A percentile compares a stretch with the other conserved stretches of the same genome.
Evolutionary conservation across 1,140 invertebrate species (phyloP).

Genomic region (Lutraria rhynchaena): DNA sequence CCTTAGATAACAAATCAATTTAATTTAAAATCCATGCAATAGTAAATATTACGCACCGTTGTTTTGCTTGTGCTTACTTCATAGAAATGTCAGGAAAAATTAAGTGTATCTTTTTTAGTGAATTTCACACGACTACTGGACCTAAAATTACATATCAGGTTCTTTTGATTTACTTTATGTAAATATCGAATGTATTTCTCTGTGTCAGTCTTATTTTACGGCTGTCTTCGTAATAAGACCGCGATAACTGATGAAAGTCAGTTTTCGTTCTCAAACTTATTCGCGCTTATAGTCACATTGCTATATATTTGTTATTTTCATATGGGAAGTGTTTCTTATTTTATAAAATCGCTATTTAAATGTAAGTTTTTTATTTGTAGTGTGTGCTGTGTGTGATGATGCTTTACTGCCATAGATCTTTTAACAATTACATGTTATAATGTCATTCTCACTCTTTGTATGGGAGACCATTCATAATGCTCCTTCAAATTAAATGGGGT

Average conservation of each 20-base stretch:
- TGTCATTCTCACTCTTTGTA: too few relatives aligned
- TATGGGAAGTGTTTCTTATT: too few relatives aligned
- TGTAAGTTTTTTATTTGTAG: too few relatives aligned
- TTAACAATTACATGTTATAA: too few relatives aligned
- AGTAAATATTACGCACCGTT: not conserved
- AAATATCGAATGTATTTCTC: not conserved
- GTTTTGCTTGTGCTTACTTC: not conserved
- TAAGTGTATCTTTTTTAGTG: slow-evolving; percentile 73
- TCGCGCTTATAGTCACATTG: not conserved
- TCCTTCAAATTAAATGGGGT: too few relatives aligned
- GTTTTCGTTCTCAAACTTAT: not conserved
- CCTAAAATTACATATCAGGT: slow-evolving; percentile 73
- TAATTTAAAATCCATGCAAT: not conserved
- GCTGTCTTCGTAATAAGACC: not conserved
- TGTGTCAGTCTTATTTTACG: not conserved
- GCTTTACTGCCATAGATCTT: too few relatives aligned
- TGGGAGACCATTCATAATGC: too few relatives aligned
- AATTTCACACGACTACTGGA: slow-evolving; percentile 70
- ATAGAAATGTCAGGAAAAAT: slow-evolving; percentile 54
- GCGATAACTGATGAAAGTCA: not conserved
- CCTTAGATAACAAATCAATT: not conserved
- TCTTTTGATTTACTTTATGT: not conserved
- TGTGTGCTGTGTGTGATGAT: too few relatives aligned
- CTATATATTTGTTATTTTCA: not conserved
- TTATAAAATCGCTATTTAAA: too few relatives aligned